Evolutionary conservation across 35 echinoderm and acorn worm genomes (phyloP).

Genomic region (Apostichopus parvimensis): DNA sequence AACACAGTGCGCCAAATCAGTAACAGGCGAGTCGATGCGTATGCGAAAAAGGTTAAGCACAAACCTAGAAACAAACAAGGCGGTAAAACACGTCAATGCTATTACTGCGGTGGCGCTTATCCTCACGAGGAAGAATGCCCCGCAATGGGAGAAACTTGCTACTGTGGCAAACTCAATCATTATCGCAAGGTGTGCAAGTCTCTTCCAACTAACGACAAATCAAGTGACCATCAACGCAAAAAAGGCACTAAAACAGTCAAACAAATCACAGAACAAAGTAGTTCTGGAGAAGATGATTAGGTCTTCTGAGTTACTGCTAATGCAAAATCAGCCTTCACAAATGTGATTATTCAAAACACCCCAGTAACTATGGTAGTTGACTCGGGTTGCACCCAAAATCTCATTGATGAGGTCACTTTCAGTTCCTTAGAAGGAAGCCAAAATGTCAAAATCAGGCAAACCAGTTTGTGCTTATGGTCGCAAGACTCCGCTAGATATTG

Average conservation of each 20-base stretch:
- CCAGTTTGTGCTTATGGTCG: no score
- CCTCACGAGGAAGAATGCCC: constrained; percentile 8
- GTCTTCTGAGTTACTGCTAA: no score
- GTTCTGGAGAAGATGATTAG: neutral
- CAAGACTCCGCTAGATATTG: neutral
- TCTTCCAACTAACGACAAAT: no score
- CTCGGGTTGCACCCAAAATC: neutral
- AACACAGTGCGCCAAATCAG: no score
- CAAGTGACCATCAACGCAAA: no score
- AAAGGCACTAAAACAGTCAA: no score
- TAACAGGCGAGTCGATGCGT: neutral
- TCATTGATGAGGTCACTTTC: no score
- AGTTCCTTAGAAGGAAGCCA: no score
- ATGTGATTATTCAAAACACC: neutral
- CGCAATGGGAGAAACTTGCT: constrained; percentile 23
- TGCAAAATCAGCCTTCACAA: neutral
- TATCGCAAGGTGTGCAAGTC: constrained; percentile 2
- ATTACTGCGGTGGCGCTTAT: neutral
- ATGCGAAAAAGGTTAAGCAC: neutral
- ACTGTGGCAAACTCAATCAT: constrained; percentile 18
- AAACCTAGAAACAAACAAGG: neutral
- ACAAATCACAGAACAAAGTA: no score
- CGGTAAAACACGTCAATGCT: no score
- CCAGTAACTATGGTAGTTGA: constrained; percentile 17
- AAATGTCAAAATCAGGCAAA: no score